Evolutionary conservation across 2,797 vertebrate species (phyloP), one percentile per base, ranked within the genome.

Genomic region (Moxostoma hubbsi): DNA sequence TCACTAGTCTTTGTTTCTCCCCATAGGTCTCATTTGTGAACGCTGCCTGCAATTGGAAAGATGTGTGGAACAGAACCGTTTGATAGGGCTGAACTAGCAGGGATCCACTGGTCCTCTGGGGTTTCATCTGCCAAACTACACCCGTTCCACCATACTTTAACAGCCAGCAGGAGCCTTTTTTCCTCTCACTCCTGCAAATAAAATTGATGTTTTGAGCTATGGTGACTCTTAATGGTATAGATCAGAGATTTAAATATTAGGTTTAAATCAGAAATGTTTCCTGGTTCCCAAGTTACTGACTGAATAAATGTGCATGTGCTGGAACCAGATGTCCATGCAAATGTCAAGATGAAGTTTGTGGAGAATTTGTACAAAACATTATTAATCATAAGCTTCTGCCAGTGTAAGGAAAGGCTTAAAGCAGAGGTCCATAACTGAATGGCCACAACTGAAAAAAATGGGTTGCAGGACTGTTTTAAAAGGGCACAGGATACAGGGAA

Each of bases 1-100:
- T 79, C 77, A 50, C 50, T 79, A 69, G 68, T 73, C 77, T 65
- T 18, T 86, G 86, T 76, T 81, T 75, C 82, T 77, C 88, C 92
- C 91, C 86, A 63, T 87, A 91, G 91, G 90, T 88, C 89, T 93
- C 91, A 93, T 93, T 93, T 92, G 90, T 87, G 88, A 86, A 88
- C 85, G 89, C 88, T 87, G 87, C 84, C 90, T 89, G 69, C 53
- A 43, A 79, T 66, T 65, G 69, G 69, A 79, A 73, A 79, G 77
- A 72, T 66, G 69, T 72, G 53, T 9, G 89, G 86, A 92, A 88
- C 79, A 85, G 86, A 91, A 88, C 86, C 84, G 88, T 87, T 86
- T 84, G 84, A 87, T 84, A 79, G 45, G 85, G 85, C 85, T 77
- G 83, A 82, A 86, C 81, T 69, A 16, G 77, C 77, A 62, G 79